Percentiles rank a stretch among this genome's conserved stretches.
Conservation (phyloP, 2,888 invertebrate species). For the Drosophila hamatofila region DNA sequence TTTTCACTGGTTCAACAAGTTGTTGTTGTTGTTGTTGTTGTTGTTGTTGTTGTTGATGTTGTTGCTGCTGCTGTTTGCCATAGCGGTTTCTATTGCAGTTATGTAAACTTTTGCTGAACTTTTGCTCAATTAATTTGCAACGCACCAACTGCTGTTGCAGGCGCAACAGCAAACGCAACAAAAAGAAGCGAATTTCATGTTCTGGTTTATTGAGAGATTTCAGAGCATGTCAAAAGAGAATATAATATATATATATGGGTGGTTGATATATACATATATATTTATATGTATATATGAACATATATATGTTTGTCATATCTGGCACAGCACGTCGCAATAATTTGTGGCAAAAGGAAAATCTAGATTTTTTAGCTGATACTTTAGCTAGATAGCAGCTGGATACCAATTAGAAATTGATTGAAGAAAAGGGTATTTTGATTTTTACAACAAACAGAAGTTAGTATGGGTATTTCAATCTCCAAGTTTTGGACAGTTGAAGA, state of each 20-base stretch:
- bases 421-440: no score
- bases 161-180: slow-evolving; percentile 14
- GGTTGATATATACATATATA: background rate
- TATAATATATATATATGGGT: background rate
- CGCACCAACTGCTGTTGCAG: slow-evolving; percentile 42
- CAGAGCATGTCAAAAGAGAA: background rate
- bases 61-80: slow-evolving; percentile 31
- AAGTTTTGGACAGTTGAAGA: background rate
- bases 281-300: background rate
- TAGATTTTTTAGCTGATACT: slow-evolving; percentile 2
- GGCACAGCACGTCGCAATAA: slow-evolving; percentile 14
- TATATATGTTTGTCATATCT: slow-evolving; percentile 4
- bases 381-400: background rate
- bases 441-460: background rate
- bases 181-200: slow-evolving; percentile 17
- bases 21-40: slow-evolving; percentile 51
- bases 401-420: background rate
- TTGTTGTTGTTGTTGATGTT: slow-evolving; percentile 10
- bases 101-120: slow-evolving; percentile 70
- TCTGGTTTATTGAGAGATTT: slow-evolving; percentile 32
- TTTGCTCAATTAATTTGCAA: slow-evolving; percentile 70
- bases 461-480: no score
- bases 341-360: slow-evolving; percentile 7
- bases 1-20: slow-evolving; percentile 68
- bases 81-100: slow-evolving; percentile 71